Evolutionary conservation across 2,797 vertebrate species (phyloP), one percentile per base, ranked within the genome.

Genomic region (Myiotriccus ornatus): DNA sequence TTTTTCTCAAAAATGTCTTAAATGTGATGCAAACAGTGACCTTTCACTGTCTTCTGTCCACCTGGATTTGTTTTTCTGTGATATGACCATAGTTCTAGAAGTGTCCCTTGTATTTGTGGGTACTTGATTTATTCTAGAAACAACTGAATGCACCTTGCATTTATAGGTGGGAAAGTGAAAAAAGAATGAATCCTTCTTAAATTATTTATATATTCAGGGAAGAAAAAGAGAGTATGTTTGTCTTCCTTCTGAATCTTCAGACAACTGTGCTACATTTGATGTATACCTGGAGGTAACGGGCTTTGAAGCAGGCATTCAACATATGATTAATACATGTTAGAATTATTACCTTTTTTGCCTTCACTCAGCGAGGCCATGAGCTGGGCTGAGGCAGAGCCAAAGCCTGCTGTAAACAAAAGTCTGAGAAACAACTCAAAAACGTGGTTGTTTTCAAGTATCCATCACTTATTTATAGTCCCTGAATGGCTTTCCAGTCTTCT

Each of bases 311-410:
- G 53, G 14, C 28, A 39, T 60, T 87, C 84, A 92, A 14, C 44
- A 19, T 63, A 30, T 80, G 52, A 77, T 77, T 80, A 83, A 85
- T 80, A 77, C 2, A 14, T 52, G 28, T 39, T 77, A 79, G 75
- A 89, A 91, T 93, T 93, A 73, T 70, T n/a, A n/a, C n/a, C 44
- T 46, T 82, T 79, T 67, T 76, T 92, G 47, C 41, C 78, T 80
- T 89, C 41, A 27, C 59, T 89, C 65, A 20, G 24, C 9, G 27
- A 65, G 47, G 30, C 78, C 18, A 12, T 7, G 41, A 86, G 47
- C 63, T 65, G n/a, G 74, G 23, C 78, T 92, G 52, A 44, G 73
- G 34, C 56, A 49, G 43, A 73, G 41, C 30, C 39, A 62, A 76
- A 77, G 41, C 28, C 70, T 62, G 47, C 10, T 25, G 46, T 59